Evolutionary conservation across 2,113 vertebrate genomes (phyloP).

Genomic region (Bubo bubo): DNA sequence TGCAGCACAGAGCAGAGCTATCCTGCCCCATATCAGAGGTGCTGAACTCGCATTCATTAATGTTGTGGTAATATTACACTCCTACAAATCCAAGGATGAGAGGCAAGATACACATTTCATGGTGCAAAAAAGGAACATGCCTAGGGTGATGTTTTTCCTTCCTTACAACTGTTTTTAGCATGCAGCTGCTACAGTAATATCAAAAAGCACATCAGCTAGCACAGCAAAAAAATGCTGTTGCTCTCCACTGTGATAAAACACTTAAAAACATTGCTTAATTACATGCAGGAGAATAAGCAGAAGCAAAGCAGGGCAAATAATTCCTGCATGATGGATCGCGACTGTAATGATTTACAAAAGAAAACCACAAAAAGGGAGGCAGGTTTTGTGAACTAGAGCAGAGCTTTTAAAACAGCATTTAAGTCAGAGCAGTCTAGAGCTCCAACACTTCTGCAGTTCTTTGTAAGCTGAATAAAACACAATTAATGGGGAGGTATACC

Average conservation of each 20-base stretch:
- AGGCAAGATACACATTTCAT: not conserved
- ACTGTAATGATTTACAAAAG: not conserved
- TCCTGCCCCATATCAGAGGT: not conserved
- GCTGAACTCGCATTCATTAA: not conserved
- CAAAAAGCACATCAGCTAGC: constrained; percentile 47
- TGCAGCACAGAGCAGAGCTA: not conserved
- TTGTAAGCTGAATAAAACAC: not conserved
- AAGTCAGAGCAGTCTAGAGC: not conserved
- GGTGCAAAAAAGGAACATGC: not conserved
- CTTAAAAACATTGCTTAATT: constrained; percentile 40
- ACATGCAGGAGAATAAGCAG: not conserved
- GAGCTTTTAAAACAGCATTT: constrained; percentile 6
- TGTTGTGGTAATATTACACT: not conserved
- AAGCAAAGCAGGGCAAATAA: constrained; percentile 40
- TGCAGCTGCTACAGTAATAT: constrained; percentile 42
- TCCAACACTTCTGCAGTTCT: not conserved
- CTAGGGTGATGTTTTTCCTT: constrained; percentile 20
- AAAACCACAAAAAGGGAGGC: not conserved
- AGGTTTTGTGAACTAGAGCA: not conserved
- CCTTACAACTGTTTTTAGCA: constrained; percentile 38
- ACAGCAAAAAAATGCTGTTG: constrained; percentile 36
- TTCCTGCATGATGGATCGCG: not conserved
- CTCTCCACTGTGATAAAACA: constrained; percentile 29
- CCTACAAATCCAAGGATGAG: not conserved
- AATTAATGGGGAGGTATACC: not conserved